Conservation (phyloP, 2,113 vertebrate species). For the Crotalus horridus region DNA sequence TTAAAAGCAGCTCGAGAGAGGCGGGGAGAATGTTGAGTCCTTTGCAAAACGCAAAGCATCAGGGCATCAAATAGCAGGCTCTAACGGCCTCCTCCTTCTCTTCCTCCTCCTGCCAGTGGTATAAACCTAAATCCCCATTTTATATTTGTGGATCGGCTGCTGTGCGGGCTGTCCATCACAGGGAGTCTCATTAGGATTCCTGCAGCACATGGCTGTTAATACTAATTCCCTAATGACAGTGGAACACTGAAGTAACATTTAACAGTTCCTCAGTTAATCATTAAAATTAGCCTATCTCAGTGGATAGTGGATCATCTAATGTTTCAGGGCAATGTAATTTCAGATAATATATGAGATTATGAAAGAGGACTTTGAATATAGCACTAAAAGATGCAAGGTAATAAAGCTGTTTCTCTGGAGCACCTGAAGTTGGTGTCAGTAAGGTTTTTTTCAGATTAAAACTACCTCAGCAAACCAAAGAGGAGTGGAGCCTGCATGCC, state of each 20-base stretch:
- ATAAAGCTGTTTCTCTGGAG: constrained; percentile 24
- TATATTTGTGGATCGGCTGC: constrained; percentile 41
- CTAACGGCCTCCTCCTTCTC: not conserved
- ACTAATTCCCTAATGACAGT: constrained; percentile 66
- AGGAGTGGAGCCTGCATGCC: not conserved
- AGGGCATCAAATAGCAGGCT: constrained; percentile 35
- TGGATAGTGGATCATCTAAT: constrained; percentile 59
- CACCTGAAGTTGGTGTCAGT: constrained; percentile 12
- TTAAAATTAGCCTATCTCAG: constrained; percentile 65
- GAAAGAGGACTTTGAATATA: constrained; percentile 56
- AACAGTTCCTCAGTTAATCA: constrained; percentile 70
- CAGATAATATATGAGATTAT: constrained; percentile 64
- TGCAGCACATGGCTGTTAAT: constrained; percentile 50
- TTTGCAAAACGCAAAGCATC: constrained; percentile 20
- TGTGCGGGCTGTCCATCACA: constrained; percentile 44
- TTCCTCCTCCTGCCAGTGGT: constrained; percentile 9
- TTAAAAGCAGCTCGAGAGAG: constrained; percentile 48
- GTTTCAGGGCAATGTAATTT: constrained; percentile 55
- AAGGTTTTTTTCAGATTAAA: not conserved
- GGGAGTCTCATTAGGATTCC: constrained; percentile 62
- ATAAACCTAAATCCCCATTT: constrained; percentile 26
- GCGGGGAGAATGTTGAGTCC: constrained; percentile 29
- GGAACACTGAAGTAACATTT: constrained; percentile 62
- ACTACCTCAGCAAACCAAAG: constrained; percentile 41
- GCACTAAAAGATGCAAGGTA: constrained; percentile 39